Evolutionary conservation across 2,797 vertebrate species (phyloP), one percentile per base, ranked within the genome.

Genomic region (Podarcis siculus): DNA sequence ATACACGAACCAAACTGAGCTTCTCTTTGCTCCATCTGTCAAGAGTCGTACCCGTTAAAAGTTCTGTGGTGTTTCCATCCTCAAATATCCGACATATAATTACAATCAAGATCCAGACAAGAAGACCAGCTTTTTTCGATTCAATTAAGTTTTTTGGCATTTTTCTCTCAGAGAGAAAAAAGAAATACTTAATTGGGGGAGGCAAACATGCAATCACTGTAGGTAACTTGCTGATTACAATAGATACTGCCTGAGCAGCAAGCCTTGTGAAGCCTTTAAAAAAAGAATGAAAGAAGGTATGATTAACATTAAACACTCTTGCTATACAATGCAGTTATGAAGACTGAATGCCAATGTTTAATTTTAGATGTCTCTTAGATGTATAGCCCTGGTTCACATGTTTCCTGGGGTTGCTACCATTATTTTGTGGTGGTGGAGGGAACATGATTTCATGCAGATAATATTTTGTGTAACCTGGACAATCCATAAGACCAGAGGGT

Each of bases 181-280:
- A 99, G 92, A 99, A 97, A 96, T 97, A 98, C 92, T 98, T 98
- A 95, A 99, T 86, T 89, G 99, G 95, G 87, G 98, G 97, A 95
- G 98, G 98, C 95, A 99, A 95, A 88, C 98, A 98, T 92, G 98
- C 97, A 95, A 99, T 98, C 90, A 97, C 97, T 75, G 97, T 97
- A 91, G 98, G 98, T 95, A 99, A 97, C 96, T 98, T 98, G 96
- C 97, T 97, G 96, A 99, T 98, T 96, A 99, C 96, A 97, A 98
- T 97, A 96, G 98, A 98, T 85, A 99, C 92, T 87, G 98, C 98
- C 95, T 98, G 98, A 95, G 98, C 96, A 90, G 97, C 96, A 93
- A 98, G 95, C 84, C 95, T 97, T 88, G 95, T 96, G 91, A 96
- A 95, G 92, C 96, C 98, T 99, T 96, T 90, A 94, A 95, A 93